Conservation (phyloP, 2,888 invertebrate genomes). For the Ichneumoninae sp. region DNA sequence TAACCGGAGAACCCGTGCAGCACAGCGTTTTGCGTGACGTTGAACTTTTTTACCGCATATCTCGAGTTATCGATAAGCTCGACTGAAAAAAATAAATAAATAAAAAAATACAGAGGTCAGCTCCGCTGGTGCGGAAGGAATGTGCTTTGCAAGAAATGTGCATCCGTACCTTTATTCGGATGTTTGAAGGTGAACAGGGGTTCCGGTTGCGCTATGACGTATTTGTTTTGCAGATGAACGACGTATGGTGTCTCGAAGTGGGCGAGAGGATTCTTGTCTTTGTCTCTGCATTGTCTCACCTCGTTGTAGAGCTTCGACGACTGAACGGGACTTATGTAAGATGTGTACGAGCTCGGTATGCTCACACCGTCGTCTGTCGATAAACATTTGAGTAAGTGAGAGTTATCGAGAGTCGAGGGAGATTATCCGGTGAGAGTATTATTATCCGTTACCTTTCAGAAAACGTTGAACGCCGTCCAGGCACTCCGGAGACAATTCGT, state of each 20-base stretch:
- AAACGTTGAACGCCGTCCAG: constrained; percentile 96
- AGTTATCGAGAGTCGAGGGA: neutral
- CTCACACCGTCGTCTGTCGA: constrained; percentile 92
- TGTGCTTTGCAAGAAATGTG: neutral
- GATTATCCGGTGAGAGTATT: neutral
- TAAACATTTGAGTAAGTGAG: constrained; percentile 6
- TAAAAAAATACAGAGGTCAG: constrained; percentile 53
- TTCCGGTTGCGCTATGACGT: constrained; percentile 90
- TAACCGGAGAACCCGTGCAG: constrained; percentile 98
- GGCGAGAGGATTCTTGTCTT: constrained; percentile 85
- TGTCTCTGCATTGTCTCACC: constrained; percentile 85
- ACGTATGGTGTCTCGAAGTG: constrained; percentile 95
- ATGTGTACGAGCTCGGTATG: constrained; percentile 95
- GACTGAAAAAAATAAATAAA: constrained; percentile 80
- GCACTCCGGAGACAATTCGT: constrained; percentile 99
- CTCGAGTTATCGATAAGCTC: constrained; percentile 89
- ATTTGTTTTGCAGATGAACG: constrained; percentile 94
- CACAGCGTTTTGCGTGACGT: constrained; percentile 90
- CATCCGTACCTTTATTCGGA: constrained; percentile 89
- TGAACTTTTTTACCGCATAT: constrained; percentile 89
- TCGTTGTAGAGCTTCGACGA: constrained; percentile 94
- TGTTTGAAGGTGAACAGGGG: constrained; percentile 95
- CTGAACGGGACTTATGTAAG: constrained; percentile 96
- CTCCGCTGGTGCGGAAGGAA: neutral
- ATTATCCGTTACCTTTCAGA: constrained; percentile 86